Conservation (phyloP, 2,113 vertebrate species). For the Barnardius zonarius region DNA sequence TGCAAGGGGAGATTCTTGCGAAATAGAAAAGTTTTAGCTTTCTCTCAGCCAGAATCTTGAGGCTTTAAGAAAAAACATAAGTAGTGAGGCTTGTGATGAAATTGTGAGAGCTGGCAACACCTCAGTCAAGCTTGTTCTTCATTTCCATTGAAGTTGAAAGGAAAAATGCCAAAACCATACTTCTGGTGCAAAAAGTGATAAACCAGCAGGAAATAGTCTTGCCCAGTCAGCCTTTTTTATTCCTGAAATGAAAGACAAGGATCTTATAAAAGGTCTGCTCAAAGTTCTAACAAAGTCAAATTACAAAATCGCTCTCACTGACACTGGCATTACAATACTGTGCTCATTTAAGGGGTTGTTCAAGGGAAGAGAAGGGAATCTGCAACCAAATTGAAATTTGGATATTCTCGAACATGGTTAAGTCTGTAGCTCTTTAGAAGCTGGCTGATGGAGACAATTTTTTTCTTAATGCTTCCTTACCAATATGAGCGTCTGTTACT, state of each 20-base stretch:
- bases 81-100: neutral
- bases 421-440: neutral
- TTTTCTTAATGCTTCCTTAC: neutral
- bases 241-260: neutral
- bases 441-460: neutral
- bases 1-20: neutral
- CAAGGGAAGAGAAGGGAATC: neutral
- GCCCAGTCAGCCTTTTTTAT: neutral
- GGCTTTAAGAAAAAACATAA: neutral
- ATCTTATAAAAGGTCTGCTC: neutral
- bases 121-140: neutral
- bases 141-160: neutral
- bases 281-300: neutral
- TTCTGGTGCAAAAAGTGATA: constrained; percentile 18
- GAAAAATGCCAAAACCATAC: constrained; percentile 11
- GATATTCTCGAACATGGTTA: neutral
- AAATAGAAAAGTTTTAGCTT: neutral
- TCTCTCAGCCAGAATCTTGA: neutral
- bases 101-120: constrained; percentile 17
- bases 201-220: constrained; percentile 1
- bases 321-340: neutral
- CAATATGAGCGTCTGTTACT: neutral
- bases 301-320: neutral
- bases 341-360: neutral
- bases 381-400: neutral